Evolutionary conservation across 2,113 vertebrate genomes (phyloP), one percentile per base, ranked within the genome.

Genomic region (Nyctibius bracteatus): DNA sequence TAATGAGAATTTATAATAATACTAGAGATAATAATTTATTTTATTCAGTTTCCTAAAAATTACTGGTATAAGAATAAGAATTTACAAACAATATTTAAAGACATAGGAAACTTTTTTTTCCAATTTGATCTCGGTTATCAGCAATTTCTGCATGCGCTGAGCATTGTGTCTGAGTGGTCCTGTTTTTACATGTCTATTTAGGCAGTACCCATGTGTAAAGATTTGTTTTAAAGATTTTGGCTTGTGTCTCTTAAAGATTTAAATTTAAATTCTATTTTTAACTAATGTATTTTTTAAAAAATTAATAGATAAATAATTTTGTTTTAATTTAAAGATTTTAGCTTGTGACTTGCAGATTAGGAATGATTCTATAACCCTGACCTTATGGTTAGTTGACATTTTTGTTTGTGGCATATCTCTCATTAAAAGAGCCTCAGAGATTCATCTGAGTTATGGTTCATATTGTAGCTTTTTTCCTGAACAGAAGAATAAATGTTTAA

Each of bases 151-250:
- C 23, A 44, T 39, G 18, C 47, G 23, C 49, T 81, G 30, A 91
- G 33, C 18, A 73, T 86, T 86, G 11, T 88, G 30, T 74, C 41
- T 79, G 35, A 91, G 51, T 79, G 15, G 5, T 81, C 54, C 39
- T 0, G 0, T 67, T 58, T 54, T 93, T 52, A 22, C 4, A 2
- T 54, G 39, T 35, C 0, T 68, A 3, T 35, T 74, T 52, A 58
- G 14, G 21, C 12, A 57, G 24, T 27, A 46, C 14, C 16, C 23
- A 14, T 0, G 1, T 30, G 21, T 47, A 52, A 86, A 41, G 47
- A 41, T n/a, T 51, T 44, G 8, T 43, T 81, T 4, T 2, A 20
- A 85, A 62, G 44, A 46, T 54, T 77, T 72, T 86, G 33, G 21
- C 17, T n/a, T n/a, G n/a, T n/a, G n/a, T n/a, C n/a, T n/a, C n/a